Conservation (phyloP, 92 coral and sea anemone species). For the Porites lobata region DNA sequence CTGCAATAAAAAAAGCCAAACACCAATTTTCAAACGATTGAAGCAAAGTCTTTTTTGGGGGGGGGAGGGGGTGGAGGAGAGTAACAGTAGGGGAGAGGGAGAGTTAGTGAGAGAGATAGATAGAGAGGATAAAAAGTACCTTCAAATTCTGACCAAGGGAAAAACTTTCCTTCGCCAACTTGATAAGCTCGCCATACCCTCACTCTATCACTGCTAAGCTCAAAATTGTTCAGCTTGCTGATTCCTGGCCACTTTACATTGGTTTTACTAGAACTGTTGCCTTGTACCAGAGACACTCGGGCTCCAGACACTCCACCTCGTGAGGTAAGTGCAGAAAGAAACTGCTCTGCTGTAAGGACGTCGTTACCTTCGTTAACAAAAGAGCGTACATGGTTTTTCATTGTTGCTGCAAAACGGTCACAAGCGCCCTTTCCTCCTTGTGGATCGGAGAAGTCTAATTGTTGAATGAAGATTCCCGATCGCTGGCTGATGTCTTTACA, state of each 20-base stretch:
- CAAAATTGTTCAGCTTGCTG: slow-evolving; percentile 59
- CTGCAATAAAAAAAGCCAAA: too few relatives aligned
- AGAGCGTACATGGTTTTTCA: slow-evolving; percentile 50
- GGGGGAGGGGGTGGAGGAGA: too few relatives aligned
- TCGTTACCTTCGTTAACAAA: slow-evolving; percentile 62
- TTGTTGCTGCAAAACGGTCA: slow-evolving; percentile 60
- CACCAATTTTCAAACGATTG: too few relatives aligned
- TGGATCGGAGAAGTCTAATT: slow-evolving; percentile 67
- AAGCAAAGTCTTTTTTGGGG: neutral
- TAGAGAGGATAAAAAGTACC: neutral
- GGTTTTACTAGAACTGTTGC: slow-evolving; percentile 6
- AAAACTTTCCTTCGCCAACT: slow-evolving; percentile 43
- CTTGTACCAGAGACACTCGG: slow-evolving; percentile 35
- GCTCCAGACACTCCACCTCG: slow-evolving; percentile 62
- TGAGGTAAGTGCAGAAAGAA: slow-evolving; percentile 43
- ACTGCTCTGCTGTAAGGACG: slow-evolving; percentile 31
- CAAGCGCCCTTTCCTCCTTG: slow-evolving; percentile 68
- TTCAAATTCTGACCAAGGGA: slow-evolving; percentile 21
- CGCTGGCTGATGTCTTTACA: slow-evolving; percentile 32
- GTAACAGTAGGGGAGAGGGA: too few relatives aligned
- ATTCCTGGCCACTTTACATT: slow-evolving; percentile 46
- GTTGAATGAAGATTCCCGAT: slow-evolving; percentile 44
- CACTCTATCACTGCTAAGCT: slow-evolving; percentile 21
- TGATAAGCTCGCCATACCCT: slow-evolving; percentile 47
- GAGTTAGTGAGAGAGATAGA: neutral